phyloP scores from a whole-genome alignment of 1,140 invertebrate genomes.

The Drosophila oshimai region DNA sequence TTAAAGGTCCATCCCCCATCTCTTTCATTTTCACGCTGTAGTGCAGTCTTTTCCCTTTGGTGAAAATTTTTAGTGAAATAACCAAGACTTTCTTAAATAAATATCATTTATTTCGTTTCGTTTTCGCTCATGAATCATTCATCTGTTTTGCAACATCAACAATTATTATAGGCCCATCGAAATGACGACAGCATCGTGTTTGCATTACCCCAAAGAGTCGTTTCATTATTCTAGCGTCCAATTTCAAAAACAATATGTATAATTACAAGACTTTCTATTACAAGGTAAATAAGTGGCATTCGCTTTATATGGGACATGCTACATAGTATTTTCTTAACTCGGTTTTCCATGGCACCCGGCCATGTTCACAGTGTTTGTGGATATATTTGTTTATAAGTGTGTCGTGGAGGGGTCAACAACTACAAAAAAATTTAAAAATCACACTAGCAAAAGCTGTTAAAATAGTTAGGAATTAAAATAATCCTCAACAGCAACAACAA shows the following conservation, averaged over 20 bases:
- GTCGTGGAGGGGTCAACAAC: neutral
- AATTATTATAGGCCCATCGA: neutral
- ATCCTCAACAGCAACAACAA: conserved; percentile 18
- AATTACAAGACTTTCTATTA: conserved; percentile 28
- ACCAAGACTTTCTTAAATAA: conserved; percentile 17
- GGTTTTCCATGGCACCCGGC: conserved; percentile 48
- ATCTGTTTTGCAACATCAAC: conserved; percentile 5
- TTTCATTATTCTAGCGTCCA: conserved; percentile 9
- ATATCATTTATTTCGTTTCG: conserved; percentile 33
- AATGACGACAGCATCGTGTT: neutral
- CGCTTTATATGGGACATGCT: neutral
- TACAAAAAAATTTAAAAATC: conserved; percentile 28
- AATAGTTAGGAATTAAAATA: neutral
- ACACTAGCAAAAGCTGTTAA: conserved; percentile 1
- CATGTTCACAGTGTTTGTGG: conserved; percentile 43
- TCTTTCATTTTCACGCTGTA: neutral
- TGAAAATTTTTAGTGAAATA: neutral
- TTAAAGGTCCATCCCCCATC: neutral
- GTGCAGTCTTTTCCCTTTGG: too few species aligned
- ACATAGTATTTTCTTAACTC: conserved; percentile 4
- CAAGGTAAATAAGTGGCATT: conserved; percentile 1
- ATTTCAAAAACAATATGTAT: conserved; percentile 14
- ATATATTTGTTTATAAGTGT: neutral
- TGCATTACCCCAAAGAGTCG: neutral
- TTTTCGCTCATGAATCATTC: conserved; percentile 19